Base-by-base conservation (phyloP, 1,140 invertebrate genomes). In the Diprion similis region DNA sequence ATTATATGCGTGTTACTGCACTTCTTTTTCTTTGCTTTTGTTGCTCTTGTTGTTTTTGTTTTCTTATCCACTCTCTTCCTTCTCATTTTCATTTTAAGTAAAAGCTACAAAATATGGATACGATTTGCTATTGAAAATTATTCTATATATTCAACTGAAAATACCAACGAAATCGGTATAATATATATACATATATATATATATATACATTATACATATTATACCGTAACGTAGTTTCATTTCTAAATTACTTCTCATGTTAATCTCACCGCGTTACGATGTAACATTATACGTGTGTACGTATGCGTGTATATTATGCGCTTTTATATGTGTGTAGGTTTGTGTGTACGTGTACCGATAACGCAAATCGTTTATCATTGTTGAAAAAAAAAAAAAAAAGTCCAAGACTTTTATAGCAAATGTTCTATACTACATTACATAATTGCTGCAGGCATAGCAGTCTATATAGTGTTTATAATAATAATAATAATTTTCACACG, bases 91-190 rank as follows among this genome's bases (percentile, higher is more conserved):
- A 70, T 69, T 75, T 70, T 81, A 83, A 81, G 78, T 83, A 85
- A 84, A 85, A 81, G 79, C 82, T 85, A 85, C 71, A 84, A 84
- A 85, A 84, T 83, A 83, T 84, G 77, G 75, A 81, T 83, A 83
- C 79, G 71, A 70, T 73, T 67, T 72, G 69, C 11, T 59, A 59
- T 59, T 59, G 11, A 59, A 59, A 15, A 59, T 15, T 59, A 59
- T 15, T 15, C 0, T 59, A 13, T 59, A 59, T 59, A 4, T 8
- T 13, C 11, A 59, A 59, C 11, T 17, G n/a, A 59, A 17, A 59
- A 15, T 59, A 59, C 24, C 24, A 37, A 6, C 24, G 24, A 37
- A 37, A 37, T 37, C 24, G 24, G 24, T 37, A 37, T 37, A 37
- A 37, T 37, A 37, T 37, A 37, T 37, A 24, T 24, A 37, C 6